Base-by-base conservation (phyloP, 2,888 invertebrate species). In the Cosmia trapezina region DNA sequence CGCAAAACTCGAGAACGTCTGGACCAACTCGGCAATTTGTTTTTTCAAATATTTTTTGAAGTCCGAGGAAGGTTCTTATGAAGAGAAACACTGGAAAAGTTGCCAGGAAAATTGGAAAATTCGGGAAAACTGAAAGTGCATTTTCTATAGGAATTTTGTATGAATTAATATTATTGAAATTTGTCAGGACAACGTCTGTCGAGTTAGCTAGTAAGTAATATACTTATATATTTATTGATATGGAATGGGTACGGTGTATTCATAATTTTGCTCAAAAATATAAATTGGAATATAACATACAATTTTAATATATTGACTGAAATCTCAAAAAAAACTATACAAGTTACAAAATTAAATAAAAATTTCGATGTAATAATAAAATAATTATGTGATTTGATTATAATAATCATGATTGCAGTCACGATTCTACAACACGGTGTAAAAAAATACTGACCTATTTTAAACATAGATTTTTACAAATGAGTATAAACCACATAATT, bases 191-290 rank as follows among this genome's bases (percentile, higher is more conserved):
- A 28, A 28, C 1, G 28, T 28, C 28, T 28, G 28, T 28, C 3
- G 28, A 28, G 28, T 1, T 3, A 28, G 3, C 28, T 28, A 28
- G 28, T 28, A 3, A 1, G 28, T 28, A 28, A 28, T 28, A n/a
- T n/a, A n/a, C n/a, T n/a, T 37, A 62, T 64, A 83, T 63, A 60
- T 72, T 70, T 65, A 67, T 17, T 76, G 83, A 83, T 86, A 83
- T 83, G 86, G 83, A 86, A 83, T 83, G 83, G 69, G 72, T 83
- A 79, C 70, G 51, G 66, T 53, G 5, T 69, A 41, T 68, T 43
- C 17, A 64, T 65, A 56, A n/a, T n/a, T 56, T 56, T 56, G 8
- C 43, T 60, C 51, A 51, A 57, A 60, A 41, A 63, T 63, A 45
- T n/a, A 61, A 22, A 59, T 56, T 56, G 49, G 45, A 56, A 41